These are phyloP conservation scores for Trimorus sp. DNA, from an alignment of 2,888 invertebrate genomes.

Conservation along the genomic window DNA sequence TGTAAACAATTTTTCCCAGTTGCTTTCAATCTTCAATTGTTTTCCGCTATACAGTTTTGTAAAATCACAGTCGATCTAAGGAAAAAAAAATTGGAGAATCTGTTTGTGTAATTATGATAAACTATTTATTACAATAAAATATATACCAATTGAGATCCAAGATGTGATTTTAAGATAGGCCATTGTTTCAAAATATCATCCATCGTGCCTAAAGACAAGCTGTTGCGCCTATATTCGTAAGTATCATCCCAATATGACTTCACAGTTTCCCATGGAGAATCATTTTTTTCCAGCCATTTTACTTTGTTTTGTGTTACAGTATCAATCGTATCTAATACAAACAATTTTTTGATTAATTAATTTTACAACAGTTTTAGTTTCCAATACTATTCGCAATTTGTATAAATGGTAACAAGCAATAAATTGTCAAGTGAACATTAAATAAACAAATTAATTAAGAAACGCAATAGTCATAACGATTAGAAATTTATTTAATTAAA, in stretches of 20 bases:
- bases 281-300: conserved; percentile 21
- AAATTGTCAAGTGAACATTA: too few species aligned
- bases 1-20: conserved; percentile 21
- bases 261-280: conserved; percentile 10
- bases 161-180: conserved; percentile 44
- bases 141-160: conserved; percentile 47
- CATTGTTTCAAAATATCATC: conserved; percentile 41
- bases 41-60: conserved; percentile 17
- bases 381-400: too few species aligned
- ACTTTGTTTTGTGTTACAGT: background rate
- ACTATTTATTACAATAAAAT: background rate
- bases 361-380: conserved; percentile 2
- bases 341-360: background rate
- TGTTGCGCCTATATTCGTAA: conserved; percentile 8
- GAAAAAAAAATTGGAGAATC: conserved; percentile 1
- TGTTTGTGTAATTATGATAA: background rate
- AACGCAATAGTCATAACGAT: too few species aligned
- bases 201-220: background rate
- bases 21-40: conserved; percentile 9
- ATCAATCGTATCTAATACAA: background rate
- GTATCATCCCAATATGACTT: conserved; percentile 24
- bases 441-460: too few species aligned
- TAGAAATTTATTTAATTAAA: background rate
- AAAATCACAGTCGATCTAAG: conserved; percentile 29
- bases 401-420: too few species aligned